Evolutionary conservation across 2,797 vertebrate genomes (phyloP), one percentile per base, ranked within the genome.

Genomic region (Platyrinchus mystaceus): DNA sequence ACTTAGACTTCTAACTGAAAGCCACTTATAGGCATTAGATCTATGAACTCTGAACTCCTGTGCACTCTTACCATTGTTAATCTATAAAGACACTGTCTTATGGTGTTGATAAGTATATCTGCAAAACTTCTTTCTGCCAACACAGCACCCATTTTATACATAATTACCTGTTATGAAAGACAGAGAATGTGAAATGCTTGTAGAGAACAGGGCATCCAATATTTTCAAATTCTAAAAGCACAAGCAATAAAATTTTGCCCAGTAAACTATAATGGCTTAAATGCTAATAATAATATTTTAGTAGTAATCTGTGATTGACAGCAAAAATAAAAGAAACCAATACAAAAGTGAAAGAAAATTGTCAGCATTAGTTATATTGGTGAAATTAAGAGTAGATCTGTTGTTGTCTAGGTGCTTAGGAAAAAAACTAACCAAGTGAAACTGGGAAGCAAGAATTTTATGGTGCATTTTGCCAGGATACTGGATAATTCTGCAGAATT

Each of bases 1-100:
- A 69, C 70, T 91, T 82, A 80, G 74, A 83, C 47, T 94, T 84
- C 60, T 83, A 77, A 79, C 75, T 55, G 60, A 87, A 93, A 91
- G 36, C 36, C 49, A 58, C 62, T 94, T 90, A 74, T 5, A 89
- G 41, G 36, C 68, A 66, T 81, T 88, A 79, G 62, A 87, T 84
- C 82, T 74, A 44, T 46, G 87, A 93, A 85, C 56, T 19, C 71
- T 80, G 68, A 74, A 92, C 46, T 71, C 46, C 64, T 55, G 14
- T 80, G 53, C 18, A 85, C 24, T 87, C 41, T 77, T 55, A 77
- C 9, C 14, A 9, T 64, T 89, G 47, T 39, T 87, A 91, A 85
- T 19, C 28, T 75, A 39, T 39, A 89, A 87, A 87, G 46, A 89
- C 68, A 85, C 18, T 80, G 52, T 87, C 68, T 64, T 69, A 46